phyloP scores from a whole-genome alignment of 2,113 vertebrate genomes.

The Neolamprologus sp. region DNA sequence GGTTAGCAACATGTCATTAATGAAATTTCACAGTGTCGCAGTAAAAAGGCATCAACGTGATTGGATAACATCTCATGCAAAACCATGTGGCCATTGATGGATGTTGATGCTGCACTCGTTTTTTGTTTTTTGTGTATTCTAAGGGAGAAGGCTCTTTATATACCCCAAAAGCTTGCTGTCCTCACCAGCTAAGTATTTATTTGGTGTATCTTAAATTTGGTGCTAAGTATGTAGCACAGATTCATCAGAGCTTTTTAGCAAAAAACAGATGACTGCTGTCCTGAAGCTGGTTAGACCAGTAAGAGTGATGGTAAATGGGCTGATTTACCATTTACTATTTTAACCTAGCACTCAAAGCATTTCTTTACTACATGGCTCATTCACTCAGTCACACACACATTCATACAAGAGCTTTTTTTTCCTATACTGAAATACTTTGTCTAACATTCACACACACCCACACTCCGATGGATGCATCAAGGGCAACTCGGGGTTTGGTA shows the following conservation, averaged over 20 bases:
- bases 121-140: background rate
- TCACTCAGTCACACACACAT: background rate
- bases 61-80: background rate
- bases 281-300: background rate
- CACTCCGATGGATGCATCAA: background rate
- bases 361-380: background rate
- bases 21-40: constrained; percentile 2
- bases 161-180: background rate
- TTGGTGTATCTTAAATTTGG: background rate
- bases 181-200: background rate
- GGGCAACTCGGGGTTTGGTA: background rate
- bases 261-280: background rate
- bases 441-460: background rate
- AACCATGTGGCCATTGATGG: background rate
- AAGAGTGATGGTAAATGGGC: background rate
- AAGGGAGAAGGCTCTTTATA: background rate
- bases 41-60: background rate
- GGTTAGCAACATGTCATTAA: constrained; percentile 33
- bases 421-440: background rate
- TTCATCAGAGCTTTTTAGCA: background rate
- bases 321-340: background rate
- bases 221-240: background rate
- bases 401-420: background rate
- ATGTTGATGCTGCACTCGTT: background rate
- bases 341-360: background rate